Evolutionary conservation across 2,888 invertebrate genomes (phyloP), one percentile per base, ranked within the genome.

Genomic region (Antitype chi): DNA sequence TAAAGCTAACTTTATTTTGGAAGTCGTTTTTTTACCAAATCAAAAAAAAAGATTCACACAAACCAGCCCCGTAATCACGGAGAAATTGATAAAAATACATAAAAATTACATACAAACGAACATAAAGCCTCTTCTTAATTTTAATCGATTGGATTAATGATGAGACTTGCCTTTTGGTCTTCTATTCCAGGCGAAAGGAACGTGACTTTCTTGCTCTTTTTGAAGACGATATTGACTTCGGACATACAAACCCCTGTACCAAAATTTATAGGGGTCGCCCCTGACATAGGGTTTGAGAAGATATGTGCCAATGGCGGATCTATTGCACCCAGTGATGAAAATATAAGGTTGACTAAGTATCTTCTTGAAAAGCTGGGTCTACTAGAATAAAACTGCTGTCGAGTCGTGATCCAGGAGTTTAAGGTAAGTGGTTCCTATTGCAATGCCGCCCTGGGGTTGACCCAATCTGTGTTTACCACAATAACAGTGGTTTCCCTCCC

Each of bases 251-350:
- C 55, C 15, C 32, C 20, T 15, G 52, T 20, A 53, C 11, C 2
- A 23, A 67, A 79, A 79, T 80, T 74, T 64, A 79, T 79, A 59
- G 25, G 57, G 80, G 79, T 80, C 20, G 63, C 11, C 23, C 23
- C n/a, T 74, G 25, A 79, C 52, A 43, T 62, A 47, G 23, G 80
- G 59, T 66, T 59, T 49, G 32, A 63, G 8, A 63, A 80, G 25
- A 63, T 68, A 68, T 74, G 38, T 23, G n/a, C 28, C 64, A 11
- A 15, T 23, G 17, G 64, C 59, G 43, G 32, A 76, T 69, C n/a
- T 20, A 68, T 43, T 59, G 52, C 77, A 76, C 52, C 32, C 23
- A 63, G 64, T 64, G 71, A 57, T 20, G 20, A 77, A 77, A 69
- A 69, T 77, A 75, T 74, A n/a, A 63, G 32, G 8, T 32, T 32